phyloP scores from a whole-genome alignment of 2,888 invertebrate species.

The Macaria notata region DNA sequence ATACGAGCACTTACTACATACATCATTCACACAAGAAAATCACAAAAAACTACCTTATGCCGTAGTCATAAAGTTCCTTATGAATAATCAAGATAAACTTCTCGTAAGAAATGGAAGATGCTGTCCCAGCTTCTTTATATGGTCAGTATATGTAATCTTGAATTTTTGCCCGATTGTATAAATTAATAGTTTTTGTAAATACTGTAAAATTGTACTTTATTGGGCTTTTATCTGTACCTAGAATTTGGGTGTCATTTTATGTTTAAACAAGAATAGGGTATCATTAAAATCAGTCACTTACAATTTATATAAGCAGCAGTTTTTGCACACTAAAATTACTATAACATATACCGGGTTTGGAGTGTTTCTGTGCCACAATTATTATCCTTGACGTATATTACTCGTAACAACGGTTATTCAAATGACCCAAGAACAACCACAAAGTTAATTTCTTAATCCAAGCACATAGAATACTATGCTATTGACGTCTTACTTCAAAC shows the following conservation, averaged over 20 bases:
- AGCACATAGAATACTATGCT: slow-evolving; percentile 5
- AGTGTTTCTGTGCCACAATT: too few relatives aligned
- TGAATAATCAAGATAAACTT: neutral
- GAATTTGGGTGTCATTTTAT: too few relatives aligned
- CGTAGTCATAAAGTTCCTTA: neutral
- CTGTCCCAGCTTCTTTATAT: slow-evolving; percentile 6
- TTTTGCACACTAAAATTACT: too few relatives aligned
- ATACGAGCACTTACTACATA: slow-evolving; percentile 5
- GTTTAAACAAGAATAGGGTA: too few relatives aligned
- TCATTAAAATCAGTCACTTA: too few relatives aligned
- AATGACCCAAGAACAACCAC: slow-evolving; percentile 5
- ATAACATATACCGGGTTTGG: too few relatives aligned
- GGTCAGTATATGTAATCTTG: slow-evolving; percentile 8
- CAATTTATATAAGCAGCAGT: too few relatives aligned
- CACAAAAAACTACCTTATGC: neutral
- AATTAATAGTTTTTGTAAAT: slow-evolving; percentile 2
- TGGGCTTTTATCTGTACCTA: too few relatives aligned
- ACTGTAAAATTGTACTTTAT: neutral
- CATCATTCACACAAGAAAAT: neutral
- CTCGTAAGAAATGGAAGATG: neutral
- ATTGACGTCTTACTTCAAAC: neutral
- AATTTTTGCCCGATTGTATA: slow-evolving; percentile 2
- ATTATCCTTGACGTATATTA: neutral
- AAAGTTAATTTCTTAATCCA: slow-evolving; percentile 17
- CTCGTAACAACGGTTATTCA: slow-evolving; percentile 4